phyloP scores from a whole-genome alignment of 2,888 invertebrate genomes.

The Abrostola triplasia region DNA sequence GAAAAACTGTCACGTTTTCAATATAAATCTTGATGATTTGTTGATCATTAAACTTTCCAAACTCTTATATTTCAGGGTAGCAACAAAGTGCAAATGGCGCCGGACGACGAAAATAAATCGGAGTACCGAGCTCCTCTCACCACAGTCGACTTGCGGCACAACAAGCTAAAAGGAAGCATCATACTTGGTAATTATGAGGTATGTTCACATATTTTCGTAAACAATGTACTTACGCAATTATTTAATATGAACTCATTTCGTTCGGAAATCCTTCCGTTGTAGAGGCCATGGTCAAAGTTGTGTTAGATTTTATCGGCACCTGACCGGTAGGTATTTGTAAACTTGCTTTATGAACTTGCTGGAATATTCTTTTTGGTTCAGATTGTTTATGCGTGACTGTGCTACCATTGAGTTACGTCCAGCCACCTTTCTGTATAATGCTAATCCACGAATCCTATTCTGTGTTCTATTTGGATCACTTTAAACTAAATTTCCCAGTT shows the following conservation, averaged over 20 bases:
- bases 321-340: neutral
- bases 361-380: neutral
- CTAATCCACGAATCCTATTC: too few species aligned
- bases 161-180: constrained; percentile 94
- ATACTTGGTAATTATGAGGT: constrained; percentile 95
- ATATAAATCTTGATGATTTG: constrained; percentile 1
- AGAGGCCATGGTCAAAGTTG: constrained; percentile 38
- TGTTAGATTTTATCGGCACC: constrained; percentile 28
- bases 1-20: too few species aligned
- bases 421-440: too few species aligned
- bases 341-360: constrained; percentile 2
- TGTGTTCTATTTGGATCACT: too few species aligned
- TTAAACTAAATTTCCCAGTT: too few species aligned
- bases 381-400: neutral
- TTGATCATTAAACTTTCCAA: constrained; percentile 7
- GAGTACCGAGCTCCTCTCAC: constrained; percentile 88
- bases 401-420: neutral
- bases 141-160: constrained; percentile 92
- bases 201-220: constrained; percentile 65
- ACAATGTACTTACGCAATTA: neutral
- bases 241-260: constrained; percentile 9
- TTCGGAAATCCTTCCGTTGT: constrained; percentile 33
- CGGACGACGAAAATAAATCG: constrained; percentile 75
- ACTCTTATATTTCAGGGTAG: constrained; percentile 65
- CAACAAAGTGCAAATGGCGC: constrained; percentile 70